A percentile compares a stretch with the other conserved stretches of the same genome.
Conservation (phyloP, 2,888 invertebrate genomes). For the Melanophora roralis region DNA sequence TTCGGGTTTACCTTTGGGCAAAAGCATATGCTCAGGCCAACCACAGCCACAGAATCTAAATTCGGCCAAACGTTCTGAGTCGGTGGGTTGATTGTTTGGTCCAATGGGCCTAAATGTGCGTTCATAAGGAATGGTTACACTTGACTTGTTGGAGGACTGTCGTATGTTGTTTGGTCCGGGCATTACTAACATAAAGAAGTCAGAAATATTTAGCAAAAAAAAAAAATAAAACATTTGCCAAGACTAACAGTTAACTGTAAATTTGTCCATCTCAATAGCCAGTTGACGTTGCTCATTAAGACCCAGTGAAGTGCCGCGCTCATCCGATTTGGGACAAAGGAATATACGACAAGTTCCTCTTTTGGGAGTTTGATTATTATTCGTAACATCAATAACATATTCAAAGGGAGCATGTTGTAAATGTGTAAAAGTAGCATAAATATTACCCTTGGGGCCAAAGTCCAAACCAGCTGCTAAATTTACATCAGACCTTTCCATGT, state of each 20-base stretch:
- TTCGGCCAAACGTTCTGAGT: constrained; percentile 77
- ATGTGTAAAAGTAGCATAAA: constrained; percentile 86
- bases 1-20: constrained; percentile 83
- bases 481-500: constrained; percentile 88
- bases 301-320: constrained; percentile 80
- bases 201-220: not conserved
- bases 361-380: constrained; percentile 78
- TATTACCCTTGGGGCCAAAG: constrained; percentile 84
- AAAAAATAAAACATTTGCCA: not conserved
- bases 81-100: constrained; percentile 78
- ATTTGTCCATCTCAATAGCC: constrained; percentile 85
- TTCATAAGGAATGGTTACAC: constrained; percentile 90
- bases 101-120: constrained; percentile 86
- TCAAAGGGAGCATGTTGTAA: constrained; percentile 85
- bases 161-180: constrained; percentile 83
- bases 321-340: constrained; percentile 82
- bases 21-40: constrained; percentile 89
- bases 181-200: constrained; percentile 81
- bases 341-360: constrained; percentile 83
- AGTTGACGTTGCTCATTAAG: constrained; percentile 81
- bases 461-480: constrained; percentile 89
- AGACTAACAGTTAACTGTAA: constrained; percentile 80
- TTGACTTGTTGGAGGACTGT: constrained; percentile 83
- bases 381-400: constrained; percentile 82
- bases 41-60: constrained; percentile 93